These are phyloP conservation scores for Sinella curviseta DNA, from an alignment of 1,140 invertebrate species.

Conservation along the genomic window DNA sequence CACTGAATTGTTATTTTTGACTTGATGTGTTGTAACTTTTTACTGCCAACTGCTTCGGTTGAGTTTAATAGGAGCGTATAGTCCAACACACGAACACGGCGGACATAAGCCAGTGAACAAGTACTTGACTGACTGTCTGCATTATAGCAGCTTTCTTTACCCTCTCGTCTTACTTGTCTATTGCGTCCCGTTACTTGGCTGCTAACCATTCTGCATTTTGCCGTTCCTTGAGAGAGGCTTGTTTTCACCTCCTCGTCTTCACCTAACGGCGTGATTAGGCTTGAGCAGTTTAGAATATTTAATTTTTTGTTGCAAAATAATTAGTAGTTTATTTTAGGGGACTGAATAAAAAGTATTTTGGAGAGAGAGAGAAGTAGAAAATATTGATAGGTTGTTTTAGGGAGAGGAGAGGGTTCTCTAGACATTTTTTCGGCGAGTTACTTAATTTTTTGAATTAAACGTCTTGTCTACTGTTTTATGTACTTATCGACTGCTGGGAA, in stretches of 20 bases:
- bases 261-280: no score
- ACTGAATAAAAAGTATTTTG: neutral
- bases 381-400: neutral
- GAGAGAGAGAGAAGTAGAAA: no score
- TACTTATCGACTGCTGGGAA: neutral
- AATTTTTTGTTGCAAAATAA: neutral
- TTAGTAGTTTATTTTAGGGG: neutral
- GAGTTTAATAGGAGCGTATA: neutral
- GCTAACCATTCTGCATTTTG: conserved; percentile 6
- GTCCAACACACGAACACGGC: no score
- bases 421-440: no score
- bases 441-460: neutral
- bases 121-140: no score
- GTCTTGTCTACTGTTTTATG: neutral
- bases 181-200: conserved; percentile 26
- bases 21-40: conserved; percentile 16
- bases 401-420: no score
- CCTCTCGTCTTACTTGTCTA: neutral
- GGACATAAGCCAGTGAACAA: no score
- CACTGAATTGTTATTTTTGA: neutral
- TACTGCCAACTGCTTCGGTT: neutral
- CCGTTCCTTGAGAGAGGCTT: conserved; percentile 19
- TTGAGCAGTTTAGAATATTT: neutral
- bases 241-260: neutral
- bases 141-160: neutral